These are phyloP conservation scores for Spea multiplicata DNA, from an alignment of 2,113 vertebrate species.

Conservation along the genomic window DNA sequence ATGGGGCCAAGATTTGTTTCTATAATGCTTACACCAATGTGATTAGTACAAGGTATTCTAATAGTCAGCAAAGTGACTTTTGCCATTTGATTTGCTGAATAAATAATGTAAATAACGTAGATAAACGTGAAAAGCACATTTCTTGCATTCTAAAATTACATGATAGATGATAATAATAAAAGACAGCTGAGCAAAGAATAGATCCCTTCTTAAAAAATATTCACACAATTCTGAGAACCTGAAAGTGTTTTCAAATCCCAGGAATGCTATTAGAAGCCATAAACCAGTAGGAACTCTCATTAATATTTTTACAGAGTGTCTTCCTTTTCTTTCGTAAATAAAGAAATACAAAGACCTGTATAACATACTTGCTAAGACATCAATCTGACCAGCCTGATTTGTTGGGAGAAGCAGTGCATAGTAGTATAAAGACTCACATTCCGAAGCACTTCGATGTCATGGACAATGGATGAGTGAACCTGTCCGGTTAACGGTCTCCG, in stretches of 20 bases:
- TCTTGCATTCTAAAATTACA: too few species aligned
- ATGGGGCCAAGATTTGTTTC: too few species aligned
- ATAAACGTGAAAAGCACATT: too few species aligned
- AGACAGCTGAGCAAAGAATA: conserved; percentile 30
- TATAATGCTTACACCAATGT: too few species aligned
- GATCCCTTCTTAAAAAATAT: neutral
- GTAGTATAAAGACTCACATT: conserved; percentile 27
- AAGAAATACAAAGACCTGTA: conserved; percentile 24
- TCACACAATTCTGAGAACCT: conserved; percentile 9
- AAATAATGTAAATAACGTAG: too few species aligned
- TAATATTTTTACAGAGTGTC: conserved; percentile 18
- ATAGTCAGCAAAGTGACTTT: too few species aligned
- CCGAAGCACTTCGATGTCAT: conserved; percentile 16
- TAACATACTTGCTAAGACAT: conserved; percentile 25
- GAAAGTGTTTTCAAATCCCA: conserved; percentile 13
- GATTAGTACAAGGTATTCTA: too few species aligned
- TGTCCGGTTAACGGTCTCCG: conserved; percentile 7
- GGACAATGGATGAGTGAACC: conserved; percentile 19
- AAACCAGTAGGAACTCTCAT: conserved; percentile 39
- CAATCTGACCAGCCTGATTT: conserved; percentile 29
- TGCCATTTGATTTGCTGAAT: too few species aligned
- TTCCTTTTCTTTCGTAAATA: conserved; percentile 34
- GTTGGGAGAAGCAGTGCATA: conserved; percentile 7
- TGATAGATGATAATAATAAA: conserved; percentile 35
- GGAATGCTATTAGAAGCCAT: neutral